Percentiles rank a stretch among this genome's conserved stretches.
Evolutionary conservation across 2,113 vertebrate species (phyloP).

Genomic region (Willisornis vidua): DNA sequence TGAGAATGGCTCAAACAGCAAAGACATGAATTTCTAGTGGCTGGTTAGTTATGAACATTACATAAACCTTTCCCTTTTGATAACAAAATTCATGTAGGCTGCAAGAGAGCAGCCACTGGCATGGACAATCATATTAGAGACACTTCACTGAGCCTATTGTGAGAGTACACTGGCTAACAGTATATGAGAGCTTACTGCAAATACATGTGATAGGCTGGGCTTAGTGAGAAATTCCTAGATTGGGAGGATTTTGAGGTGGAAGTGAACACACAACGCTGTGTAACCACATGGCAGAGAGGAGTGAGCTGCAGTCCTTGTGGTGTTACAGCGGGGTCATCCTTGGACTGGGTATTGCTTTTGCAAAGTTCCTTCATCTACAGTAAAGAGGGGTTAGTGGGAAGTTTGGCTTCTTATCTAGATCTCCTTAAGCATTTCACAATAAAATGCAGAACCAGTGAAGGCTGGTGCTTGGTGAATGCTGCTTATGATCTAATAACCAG

Average conservation of each 20-base stretch:
- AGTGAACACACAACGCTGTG: neutral
- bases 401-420: slow-evolving; percentile 36
- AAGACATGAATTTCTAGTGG: slow-evolving; percentile 7
- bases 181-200: slow-evolving; percentile 24
- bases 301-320: neutral
- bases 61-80: slow-evolving; percentile 29
- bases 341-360: neutral
- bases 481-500: slow-evolving; percentile 8
- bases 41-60: slow-evolving; percentile 34
- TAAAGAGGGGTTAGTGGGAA: slow-evolving; percentile 3
- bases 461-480: neutral
- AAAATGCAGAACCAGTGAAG: slow-evolving; percentile 23
- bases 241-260: slow-evolving; percentile 6
- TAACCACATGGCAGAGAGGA: neutral
- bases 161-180: neutral
- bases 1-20: neutral
- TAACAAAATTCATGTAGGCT: slow-evolving; percentile 38
- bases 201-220: neutral
- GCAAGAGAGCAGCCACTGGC: slow-evolving; percentile 60
- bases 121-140: slow-evolving; percentile 54
- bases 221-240: slow-evolving; percentile 4
- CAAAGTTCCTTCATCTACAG: neutral
- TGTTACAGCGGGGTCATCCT: neutral
- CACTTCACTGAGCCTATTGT: slow-evolving; percentile 45
- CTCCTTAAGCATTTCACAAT: slow-evolving; percentile 30